A percentile compares a stretch with the other conserved stretches of the same genome.
phyloP scores from a whole-genome alignment of 2,113 vertebrate genomes.

The Drymodes brunneopygia region DNA sequence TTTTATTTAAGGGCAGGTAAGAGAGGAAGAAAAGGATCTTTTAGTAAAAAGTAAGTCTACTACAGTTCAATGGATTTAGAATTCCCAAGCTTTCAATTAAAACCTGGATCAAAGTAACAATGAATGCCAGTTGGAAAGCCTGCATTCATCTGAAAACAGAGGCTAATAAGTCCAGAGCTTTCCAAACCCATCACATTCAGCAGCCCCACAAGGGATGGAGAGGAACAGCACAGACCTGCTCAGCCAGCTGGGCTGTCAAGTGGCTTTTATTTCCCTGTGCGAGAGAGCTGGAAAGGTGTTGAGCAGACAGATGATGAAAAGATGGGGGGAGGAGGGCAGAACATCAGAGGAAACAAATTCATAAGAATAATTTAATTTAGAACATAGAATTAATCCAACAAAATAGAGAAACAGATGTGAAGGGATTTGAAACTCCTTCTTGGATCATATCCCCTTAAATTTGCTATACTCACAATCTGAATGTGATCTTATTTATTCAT shows the following conservation, averaged over 20 bases:
- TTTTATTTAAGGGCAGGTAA: background rate
- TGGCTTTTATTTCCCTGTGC: background rate
- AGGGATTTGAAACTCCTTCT: conserved; percentile 67
- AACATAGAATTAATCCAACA: conserved; percentile 65
- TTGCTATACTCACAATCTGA: conserved; percentile 32
- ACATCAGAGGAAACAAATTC: conserved; percentile 40
- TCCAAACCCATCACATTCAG: conserved; percentile 18
- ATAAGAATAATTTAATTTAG: conserved; percentile 73
- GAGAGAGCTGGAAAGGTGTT: conserved; percentile 10
- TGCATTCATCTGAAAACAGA: background rate
- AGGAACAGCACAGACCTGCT: background rate
- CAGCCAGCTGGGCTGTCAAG: conserved; percentile 50
- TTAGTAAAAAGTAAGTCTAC: background rate
- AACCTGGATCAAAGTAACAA: background rate
- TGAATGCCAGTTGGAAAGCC: background rate
- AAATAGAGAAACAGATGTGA: conserved; percentile 68
- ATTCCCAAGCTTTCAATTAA: conserved; percentile 18
- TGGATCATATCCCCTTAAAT: conserved; percentile 58
- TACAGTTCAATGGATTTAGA: background rate
- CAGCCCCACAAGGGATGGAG: background rate
- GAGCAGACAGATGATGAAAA: conserved; percentile 17
- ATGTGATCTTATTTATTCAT: conserved; percentile 55
- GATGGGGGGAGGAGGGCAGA: background rate
- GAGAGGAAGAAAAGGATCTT: background rate
- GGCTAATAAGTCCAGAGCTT: background rate